These are phyloP conservation scores for Halichoeres trimaculatus DNA, from an alignment of 2,113 vertebrate genomes.

Conservation along the genomic window DNA sequence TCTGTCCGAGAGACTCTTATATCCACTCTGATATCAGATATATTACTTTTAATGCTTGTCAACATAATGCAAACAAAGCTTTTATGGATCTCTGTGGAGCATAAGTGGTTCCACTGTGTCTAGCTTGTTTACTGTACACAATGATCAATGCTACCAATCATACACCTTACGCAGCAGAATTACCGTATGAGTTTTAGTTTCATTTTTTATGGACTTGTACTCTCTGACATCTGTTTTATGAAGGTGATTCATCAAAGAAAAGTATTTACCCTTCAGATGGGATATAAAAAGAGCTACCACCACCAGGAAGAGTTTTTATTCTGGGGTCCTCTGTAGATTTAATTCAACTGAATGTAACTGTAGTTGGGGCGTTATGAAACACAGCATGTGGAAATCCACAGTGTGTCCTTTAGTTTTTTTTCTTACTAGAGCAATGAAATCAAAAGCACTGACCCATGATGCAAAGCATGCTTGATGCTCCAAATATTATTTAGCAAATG, in stretches of 20 bases:
- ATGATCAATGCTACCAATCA: constrained; percentile 11
- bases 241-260: too few relatives aligned
- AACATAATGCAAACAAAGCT: constrained; percentile 26
- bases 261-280: too few relatives aligned
- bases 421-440: constrained; percentile 62
- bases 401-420: constrained; percentile 43
- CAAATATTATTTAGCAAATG: constrained; percentile 53
- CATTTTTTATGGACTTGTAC: constrained; percentile 19
- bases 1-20: background rate
- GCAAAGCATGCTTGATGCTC: constrained; percentile 46
- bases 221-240: background rate
- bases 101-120: constrained; percentile 30
- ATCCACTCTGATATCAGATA: background rate
- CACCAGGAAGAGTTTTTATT: constrained; percentile 1
- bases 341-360: constrained; percentile 38
- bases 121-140: constrained; percentile 9
- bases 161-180: background rate
- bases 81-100: constrained; percentile 25
- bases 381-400: constrained; percentile 37
- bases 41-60: constrained; percentile 35
- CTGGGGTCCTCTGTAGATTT: background rate
- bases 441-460: constrained; percentile 65
- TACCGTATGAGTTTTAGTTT: background rate
- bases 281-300: background rate
- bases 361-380: constrained; percentile 48